Percentiles rank a stretch among this genome's conserved stretches.
phyloP scores from a whole-genome alignment of 1,140 invertebrate species.

The Caerostris extrusa region DNA sequence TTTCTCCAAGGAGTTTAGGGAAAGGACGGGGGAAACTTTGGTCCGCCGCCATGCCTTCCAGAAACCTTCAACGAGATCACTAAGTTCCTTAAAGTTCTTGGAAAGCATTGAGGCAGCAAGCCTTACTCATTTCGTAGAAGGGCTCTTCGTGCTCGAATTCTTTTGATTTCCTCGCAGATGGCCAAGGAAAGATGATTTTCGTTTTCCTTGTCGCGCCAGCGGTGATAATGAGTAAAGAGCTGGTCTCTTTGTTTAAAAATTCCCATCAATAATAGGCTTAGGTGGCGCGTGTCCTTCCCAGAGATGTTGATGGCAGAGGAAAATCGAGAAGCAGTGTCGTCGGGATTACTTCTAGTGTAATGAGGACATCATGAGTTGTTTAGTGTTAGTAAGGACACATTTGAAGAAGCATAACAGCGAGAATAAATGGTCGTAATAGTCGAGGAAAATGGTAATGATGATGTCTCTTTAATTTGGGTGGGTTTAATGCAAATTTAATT shows the following conservation, averaged over 20 bases:
- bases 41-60: neutral
- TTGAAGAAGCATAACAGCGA: too few relatives aligned
- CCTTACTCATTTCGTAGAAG: neutral
- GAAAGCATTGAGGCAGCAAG: neutral
- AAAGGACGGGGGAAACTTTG: conserved; percentile 11
- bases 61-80: conserved; percentile 49
- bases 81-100: conserved; percentile 51
- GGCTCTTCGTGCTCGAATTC: neutral
- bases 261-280: conserved; percentile 47
- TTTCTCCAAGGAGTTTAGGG: conserved; percentile 37
- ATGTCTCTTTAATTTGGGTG: too few relatives aligned
- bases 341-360: neutral
- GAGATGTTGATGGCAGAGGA: neutral
- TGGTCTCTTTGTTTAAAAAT: conserved; percentile 67
- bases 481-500: too few relatives aligned
- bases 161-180: conserved; percentile 56
- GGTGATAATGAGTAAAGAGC: conserved; percentile 52
- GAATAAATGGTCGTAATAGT: too few relatives aligned
- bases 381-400: too few relatives aligned
- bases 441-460: too few relatives aligned
- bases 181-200: conserved; percentile 56
- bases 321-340: neutral
- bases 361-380: neutral
- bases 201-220: neutral
- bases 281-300: neutral